These are phyloP conservation scores for Rhincodon typus DNA, from an alignment of 2,797 vertebrate genomes.

Conservation along the genomic window DNA sequence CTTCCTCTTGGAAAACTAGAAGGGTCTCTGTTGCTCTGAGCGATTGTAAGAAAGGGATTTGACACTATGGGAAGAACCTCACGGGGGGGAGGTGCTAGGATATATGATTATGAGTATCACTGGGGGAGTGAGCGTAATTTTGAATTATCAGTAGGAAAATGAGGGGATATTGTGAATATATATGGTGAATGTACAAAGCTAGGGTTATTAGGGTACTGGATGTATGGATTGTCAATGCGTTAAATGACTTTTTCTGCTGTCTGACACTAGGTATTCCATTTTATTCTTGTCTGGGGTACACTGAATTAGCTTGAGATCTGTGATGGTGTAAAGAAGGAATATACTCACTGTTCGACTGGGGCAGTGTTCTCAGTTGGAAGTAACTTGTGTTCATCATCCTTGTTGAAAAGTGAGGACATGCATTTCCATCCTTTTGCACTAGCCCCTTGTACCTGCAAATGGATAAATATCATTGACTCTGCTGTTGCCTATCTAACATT, in stretches of 20 bases:
- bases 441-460: conserved; percentile 77
- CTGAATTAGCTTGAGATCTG: background rate
- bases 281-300: too few species aligned
- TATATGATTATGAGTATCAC: background rate
- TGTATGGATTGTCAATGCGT: background rate
- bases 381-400: conserved; percentile 83
- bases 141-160: background rate
- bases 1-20: background rate
- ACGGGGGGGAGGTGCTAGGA: background rate
- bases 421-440: conserved; percentile 80
- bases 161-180: background rate
- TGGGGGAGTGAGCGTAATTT: background rate
- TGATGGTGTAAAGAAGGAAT: background rate
- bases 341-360: conserved; percentile 79
- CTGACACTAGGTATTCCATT: background rate
- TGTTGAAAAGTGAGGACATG: conserved; percentile 77
- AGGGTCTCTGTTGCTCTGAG: background rate
- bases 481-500: background rate
- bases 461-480: background rate
- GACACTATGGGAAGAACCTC: background rate
- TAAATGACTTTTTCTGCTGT: background rate
- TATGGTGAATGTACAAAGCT: background rate
- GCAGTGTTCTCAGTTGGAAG: conserved; percentile 62
- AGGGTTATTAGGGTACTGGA: background rate
- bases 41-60: background rate